Base-by-base conservation (phyloP, 2,888 invertebrate species). In the Xestia sexstrigata region DNA sequence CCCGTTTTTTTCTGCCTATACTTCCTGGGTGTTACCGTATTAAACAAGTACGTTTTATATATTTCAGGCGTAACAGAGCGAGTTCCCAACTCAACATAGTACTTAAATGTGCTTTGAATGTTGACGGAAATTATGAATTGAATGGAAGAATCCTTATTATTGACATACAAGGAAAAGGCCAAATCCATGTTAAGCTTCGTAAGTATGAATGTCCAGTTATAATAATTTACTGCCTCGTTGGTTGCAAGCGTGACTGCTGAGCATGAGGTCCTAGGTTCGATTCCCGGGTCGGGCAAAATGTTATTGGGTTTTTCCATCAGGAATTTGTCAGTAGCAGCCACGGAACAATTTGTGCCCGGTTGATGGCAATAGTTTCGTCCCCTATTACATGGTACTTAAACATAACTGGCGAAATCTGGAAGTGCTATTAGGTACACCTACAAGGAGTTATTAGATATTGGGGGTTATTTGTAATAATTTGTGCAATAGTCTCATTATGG, bases 71-170 rank as follows among this genome's bases (percentile, higher is more conserved):
- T 45, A 39, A 78, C 17, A 0, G 0, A 42, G 23, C 13, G 70
- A 74, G 26, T 71, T 65, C n/a, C 8, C 45, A 66, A 8, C 23
- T 85, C 0, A 0, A 2, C 9, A 0, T 87, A 1, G 39, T 35
- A 58, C 0, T 87, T 9, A 13, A 47, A 39, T 87, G 86, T 35
- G 5, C 17, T 39, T 39, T 76, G 17, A 73, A 68, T 11, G n/a
- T 79, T 13, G 58, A 76, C 4, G 79, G 87, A 26, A 4, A 63
- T 0, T 86, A 87, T 49, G 79, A 79, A 47, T n/a, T 86, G 42
- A 8, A 69, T 39, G 87, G 87, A 26, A 49, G n/a, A 3, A 13
- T 86, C 2, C 62, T 86, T 1, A 1, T 69, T 13, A 9, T 79
- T 0, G 52, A 65, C 9, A 26, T 79, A 15, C 3, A 1, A 17